Evolutionary conservation across 1,140 invertebrate genomes (phyloP).

Genomic region (Trichonephila clavata): DNA sequence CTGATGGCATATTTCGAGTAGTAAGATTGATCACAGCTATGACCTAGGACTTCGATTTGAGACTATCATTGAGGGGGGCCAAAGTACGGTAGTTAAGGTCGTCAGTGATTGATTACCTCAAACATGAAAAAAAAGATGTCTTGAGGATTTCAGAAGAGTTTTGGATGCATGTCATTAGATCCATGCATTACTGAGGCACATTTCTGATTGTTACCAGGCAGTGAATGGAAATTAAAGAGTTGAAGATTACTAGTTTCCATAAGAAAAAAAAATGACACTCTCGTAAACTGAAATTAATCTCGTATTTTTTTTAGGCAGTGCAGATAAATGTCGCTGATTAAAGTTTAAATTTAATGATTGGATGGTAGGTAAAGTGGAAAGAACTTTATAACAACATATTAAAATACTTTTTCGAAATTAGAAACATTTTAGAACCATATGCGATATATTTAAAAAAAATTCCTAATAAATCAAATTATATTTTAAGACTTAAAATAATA

Average conservation of each 20-base stretch:
- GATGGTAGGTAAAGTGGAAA: too few relatives aligned
- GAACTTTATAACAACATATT: too few relatives aligned
- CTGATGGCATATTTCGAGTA: constrained; percentile 68
- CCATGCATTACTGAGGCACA: not conserved
- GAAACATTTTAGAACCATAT: too few relatives aligned
- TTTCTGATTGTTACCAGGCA: constrained; percentile 5
- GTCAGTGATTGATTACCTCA: constrained; percentile 68
- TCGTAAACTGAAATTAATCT: not conserved
- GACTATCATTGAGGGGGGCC: constrained; percentile 51
- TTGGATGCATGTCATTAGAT: not conserved
- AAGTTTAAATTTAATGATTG: too few relatives aligned
- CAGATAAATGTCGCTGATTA: too few relatives aligned
- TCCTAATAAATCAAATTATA: too few relatives aligned
- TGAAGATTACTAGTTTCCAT: not conserved
- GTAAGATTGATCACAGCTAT: constrained; percentile 56
- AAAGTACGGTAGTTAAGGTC: constrained; percentile 64
- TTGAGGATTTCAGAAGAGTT: constrained; percentile 29
- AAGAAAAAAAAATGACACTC: not conserved
- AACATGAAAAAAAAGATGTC: not conserved
- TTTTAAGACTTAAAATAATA: too few relatives aligned
- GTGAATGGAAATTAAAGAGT: not conserved
- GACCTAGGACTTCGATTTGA: constrained; percentile 42
- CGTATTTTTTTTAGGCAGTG: not conserved
- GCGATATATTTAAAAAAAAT: too few relatives aligned
- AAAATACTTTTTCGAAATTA: too few relatives aligned